Conservation (phyloP, 2,113 vertebrate species). For the Sylvicapra grimmia region DNA sequence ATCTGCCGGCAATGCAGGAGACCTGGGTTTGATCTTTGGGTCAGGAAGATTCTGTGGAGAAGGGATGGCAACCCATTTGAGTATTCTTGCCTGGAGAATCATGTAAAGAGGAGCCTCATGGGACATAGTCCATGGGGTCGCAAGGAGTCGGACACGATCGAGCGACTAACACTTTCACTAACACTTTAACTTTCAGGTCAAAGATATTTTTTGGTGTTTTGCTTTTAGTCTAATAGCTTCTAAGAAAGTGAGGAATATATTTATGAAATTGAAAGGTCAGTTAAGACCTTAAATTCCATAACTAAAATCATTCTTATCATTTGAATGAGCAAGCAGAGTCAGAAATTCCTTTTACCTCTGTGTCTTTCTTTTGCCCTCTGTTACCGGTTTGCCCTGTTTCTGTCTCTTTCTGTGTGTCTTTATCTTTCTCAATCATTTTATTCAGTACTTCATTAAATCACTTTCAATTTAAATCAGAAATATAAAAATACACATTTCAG, state of each 20-base stretch:
- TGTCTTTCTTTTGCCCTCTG: neutral
- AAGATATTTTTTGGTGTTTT: neutral
- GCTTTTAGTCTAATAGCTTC: neutral
- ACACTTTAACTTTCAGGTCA: neutral
- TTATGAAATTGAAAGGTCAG: neutral
- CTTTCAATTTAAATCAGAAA: neutral
- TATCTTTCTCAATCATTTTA: neutral
- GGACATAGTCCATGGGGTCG: neutral
- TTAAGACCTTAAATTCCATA: neutral
- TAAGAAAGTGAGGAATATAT: neutral
- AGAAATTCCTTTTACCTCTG: neutral
- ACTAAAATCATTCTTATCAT: neutral
- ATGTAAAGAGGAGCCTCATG: neutral
- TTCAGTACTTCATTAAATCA: neutral
- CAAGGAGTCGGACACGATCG: fast-evolving
- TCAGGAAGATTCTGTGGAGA: neutral
- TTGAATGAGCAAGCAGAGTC: neutral
- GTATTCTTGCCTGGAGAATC: neutral
- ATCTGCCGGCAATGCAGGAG: neutral
- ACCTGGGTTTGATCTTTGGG: neutral
- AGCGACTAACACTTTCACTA: neutral
- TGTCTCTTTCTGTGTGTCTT: neutral
- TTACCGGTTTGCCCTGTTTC: neutral
- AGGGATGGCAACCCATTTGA: neutral
- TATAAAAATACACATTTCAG: neutral